Base-by-base conservation (phyloP, 1,140 invertebrate genomes). In the Alviniconcha marisindica region DNA sequence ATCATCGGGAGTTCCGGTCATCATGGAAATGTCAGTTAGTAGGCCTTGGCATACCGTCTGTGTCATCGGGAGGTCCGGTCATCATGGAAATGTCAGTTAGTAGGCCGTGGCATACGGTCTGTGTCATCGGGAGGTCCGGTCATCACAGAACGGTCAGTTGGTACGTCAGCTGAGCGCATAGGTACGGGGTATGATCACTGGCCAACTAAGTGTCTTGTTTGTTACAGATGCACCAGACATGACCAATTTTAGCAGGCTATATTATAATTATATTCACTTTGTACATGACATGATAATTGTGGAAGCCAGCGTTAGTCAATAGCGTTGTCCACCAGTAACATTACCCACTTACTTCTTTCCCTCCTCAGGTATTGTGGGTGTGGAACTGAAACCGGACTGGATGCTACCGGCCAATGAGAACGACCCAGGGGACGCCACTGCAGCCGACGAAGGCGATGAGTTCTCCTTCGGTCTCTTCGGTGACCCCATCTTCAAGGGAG, bases 391-490 rank as follows among this genome's bases (percentile, higher is more conserved):
- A 51, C 84, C 85, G 28, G 85, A 88, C 33, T 90, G 89, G 90
- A 82, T 85, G 60, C 73, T 87, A 31, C 86, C 90, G 44, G 88
- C 86, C 42, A 86, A 89, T 44, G 33, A 71, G 21, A 73, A 74
- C 7, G 73, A 81, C 33, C 84, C 76, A 15, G 87, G 89, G 36
- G 84, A 87, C 38, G 66, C 79, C 7, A 85, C 79, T 7, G 86
- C 88, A 1, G 66, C 85, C 0, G 71, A 86, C 18, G 82, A 83
- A 40, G 83, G 76, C 4, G 83, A 84, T 48, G 83, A 88, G 44
- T 89, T 90, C 80, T 83, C 83, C 28, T 85, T 89, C n/a, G 90
- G 89, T 74, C 86, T 87, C 66, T 91, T 87, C 80, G 86, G 85
- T 33, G 82, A 89, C 44, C 86, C 90, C 18, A 88, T 92, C 42